Evolutionary conservation across 2,113 vertebrate species (phyloP).

Genomic region (Petrocephalus zakoni): DNA sequence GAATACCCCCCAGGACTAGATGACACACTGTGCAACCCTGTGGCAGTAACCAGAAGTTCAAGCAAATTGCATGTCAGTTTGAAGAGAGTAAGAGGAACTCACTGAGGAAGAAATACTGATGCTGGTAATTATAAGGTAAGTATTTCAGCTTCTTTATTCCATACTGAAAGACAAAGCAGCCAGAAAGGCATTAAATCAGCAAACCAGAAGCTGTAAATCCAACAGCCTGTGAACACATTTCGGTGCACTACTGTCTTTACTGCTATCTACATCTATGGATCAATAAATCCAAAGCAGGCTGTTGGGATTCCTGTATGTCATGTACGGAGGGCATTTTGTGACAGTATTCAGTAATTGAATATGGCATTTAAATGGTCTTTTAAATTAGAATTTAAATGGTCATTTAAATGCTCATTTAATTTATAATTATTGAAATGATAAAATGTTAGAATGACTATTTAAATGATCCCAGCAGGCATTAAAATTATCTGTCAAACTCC

Average conservation of each 20-base stretch:
- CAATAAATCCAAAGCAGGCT: neutral
- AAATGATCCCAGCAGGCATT: neutral
- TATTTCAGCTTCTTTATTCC: constrained; percentile 72
- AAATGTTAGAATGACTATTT: neutral
- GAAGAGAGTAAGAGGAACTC: constrained; percentile 45
- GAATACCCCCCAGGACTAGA: too few relatives aligned
- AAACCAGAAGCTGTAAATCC: neutral
- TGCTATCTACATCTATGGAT: neutral
- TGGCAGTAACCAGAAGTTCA: neutral
- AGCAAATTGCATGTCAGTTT: neutral
- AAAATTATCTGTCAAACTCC: neutral
- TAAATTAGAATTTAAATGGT: neutral
- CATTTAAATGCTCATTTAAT: neutral
- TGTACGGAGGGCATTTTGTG: neutral
- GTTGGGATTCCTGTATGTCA: neutral
- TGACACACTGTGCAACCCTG: neutral
- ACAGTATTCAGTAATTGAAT: neutral
- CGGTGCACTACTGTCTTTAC: neutral
- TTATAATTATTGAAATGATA: neutral
- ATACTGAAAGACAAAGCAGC: constrained; percentile 49
- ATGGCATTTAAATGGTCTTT: neutral
- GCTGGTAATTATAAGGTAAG: constrained; percentile 78
- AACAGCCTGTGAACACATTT: neutral
- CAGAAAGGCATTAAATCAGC: neutral
- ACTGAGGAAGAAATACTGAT: constrained; percentile 74